Conservation (phyloP, 2,113 vertebrate genomes). For the Eretmochelys imbricata region DNA sequence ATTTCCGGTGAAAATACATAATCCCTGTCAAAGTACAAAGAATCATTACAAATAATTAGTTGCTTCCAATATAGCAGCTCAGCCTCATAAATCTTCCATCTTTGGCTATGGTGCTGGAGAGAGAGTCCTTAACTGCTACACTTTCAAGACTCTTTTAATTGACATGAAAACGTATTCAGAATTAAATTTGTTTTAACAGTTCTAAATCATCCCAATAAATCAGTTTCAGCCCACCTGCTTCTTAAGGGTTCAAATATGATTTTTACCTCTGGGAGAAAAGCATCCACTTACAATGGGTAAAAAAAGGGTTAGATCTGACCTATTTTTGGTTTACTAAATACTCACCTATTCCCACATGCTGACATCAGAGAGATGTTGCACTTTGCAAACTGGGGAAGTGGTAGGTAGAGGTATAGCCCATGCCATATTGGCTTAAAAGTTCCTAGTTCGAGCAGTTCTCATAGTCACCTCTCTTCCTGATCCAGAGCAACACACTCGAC, state of each 20-base stretch:
- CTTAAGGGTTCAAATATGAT: background rate
- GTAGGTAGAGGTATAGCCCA: rapidly evolving
- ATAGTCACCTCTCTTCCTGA: rapidly evolving
- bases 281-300: background rate
- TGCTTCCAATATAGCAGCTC: conserved; percentile 53
- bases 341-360: conserved; percentile 10
- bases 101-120: conserved; percentile 63
- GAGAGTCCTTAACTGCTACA: conserved; percentile 59
- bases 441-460: rapidly evolving
- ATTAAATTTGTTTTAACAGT: conserved; percentile 64
- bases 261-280: conserved; percentile 2
- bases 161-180: conserved; percentile 69
- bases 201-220: conserved; percentile 65
- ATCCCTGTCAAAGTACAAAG: conserved; percentile 55
- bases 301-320: background rate
- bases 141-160: conserved; percentile 64
- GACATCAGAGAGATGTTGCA: background rate
- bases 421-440: background rate
- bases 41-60: conserved; percentile 57
- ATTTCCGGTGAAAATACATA: conserved; percentile 69
- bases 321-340: background rate
- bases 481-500: rapidly evolving
- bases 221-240: conserved; percentile 37
- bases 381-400: background rate
- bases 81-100: conserved; percentile 60